Percentiles rank a stretch among this genome's conserved stretches.
phyloP scores from a whole-genome alignment of 2,113 vertebrate genomes.

The Platanista minor region DNA sequence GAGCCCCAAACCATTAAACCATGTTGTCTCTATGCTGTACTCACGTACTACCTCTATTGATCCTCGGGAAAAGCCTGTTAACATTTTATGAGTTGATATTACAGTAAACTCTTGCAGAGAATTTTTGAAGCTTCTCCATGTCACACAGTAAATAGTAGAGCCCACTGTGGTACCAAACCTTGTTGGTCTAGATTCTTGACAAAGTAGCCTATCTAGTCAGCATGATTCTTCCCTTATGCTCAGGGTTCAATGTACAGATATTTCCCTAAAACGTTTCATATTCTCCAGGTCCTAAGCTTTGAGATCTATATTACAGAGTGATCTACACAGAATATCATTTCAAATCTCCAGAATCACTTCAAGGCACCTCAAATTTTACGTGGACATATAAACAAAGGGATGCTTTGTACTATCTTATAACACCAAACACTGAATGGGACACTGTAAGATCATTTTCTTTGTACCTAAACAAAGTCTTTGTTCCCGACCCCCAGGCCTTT shows the following conservation, averaged over 20 bases:
- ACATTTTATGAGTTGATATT: not conserved
- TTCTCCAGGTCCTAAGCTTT: not conserved
- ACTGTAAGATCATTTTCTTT: not conserved
- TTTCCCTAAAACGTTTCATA: not conserved
- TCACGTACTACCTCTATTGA: fast-evolving
- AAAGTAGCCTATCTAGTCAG: not conserved
- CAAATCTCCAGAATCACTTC: not conserved
- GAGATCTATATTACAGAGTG: not conserved
- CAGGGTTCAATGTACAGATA: not conserved
- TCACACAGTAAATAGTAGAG: not conserved
- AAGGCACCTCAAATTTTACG: not conserved
- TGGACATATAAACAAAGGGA: not conserved
- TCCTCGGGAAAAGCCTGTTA: not conserved
- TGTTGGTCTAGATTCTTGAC: not conserved
- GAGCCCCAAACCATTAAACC: not conserved
- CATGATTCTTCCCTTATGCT: not conserved
- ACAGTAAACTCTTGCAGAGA: not conserved
- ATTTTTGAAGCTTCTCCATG: not conserved
- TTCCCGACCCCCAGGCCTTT: not conserved
- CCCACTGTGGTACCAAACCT: not conserved
- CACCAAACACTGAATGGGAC: not conserved
- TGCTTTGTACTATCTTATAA: not conserved
- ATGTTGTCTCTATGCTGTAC: not conserved
- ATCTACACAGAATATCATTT: not conserved
- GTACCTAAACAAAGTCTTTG: not conserved